Percentiles rank a stretch among this genome's conserved stretches.
Evolutionary conservation across 2,888 invertebrate species (phyloP).

Genomic region (Drosophila multiciliata): DNA sequence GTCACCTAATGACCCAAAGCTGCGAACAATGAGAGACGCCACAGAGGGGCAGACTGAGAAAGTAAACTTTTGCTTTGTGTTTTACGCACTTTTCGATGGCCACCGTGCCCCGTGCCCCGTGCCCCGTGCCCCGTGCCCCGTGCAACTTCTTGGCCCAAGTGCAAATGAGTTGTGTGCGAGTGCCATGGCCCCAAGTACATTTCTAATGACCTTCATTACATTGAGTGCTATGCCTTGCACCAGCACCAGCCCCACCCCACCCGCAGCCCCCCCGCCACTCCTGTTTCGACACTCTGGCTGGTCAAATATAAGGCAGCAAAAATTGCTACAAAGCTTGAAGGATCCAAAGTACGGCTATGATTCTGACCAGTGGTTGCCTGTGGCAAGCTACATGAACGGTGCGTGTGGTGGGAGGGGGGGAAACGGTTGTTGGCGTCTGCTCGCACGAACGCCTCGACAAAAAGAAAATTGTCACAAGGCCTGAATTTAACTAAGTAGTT

Average conservation of each 20-base stretch:
- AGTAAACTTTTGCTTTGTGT: constrained; percentile 55
- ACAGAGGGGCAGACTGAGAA: constrained; percentile 23
- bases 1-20: constrained; percentile 80
- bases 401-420: neutral
- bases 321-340: constrained; percentile 11
- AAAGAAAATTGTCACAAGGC: constrained; percentile 36
- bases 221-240: constrained; percentile 59
- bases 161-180: constrained; percentile 64
- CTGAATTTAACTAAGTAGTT: constrained; percentile 35
- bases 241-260: neutral
- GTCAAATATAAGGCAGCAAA: constrained; percentile 36
- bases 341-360: constrained; percentile 31
- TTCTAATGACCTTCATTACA: constrained; percentile 80
- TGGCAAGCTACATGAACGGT: neutral
- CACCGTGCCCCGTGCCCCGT: constrained; percentile 14
- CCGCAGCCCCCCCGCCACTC: neutral
- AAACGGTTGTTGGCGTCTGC: neutral
- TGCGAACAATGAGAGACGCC: constrained; percentile 50
- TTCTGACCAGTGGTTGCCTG: constrained; percentile 17
- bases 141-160: constrained; percentile 53
- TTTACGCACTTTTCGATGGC: constrained; percentile 61
- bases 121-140: neutral
- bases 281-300: constrained; percentile 13
- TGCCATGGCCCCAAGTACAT: constrained; percentile 57
- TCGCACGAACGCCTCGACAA: constrained; percentile 59